Evolutionary conservation across 2,888 invertebrate genomes (phyloP).

Genomic region (Zeuzera pyrina): DNA sequence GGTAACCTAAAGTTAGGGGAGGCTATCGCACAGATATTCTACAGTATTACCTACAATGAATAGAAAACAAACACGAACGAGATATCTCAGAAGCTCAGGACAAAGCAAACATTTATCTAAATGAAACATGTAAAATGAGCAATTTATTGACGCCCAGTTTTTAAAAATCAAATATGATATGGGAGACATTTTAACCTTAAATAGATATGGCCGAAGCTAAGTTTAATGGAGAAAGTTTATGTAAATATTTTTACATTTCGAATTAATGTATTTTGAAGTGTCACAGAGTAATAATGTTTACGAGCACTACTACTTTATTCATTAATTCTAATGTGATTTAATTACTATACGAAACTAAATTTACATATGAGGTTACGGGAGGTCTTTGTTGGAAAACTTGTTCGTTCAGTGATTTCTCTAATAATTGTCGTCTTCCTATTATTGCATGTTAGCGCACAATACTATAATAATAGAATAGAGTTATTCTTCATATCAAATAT

Average conservation of each 20-base stretch:
- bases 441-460: conserved; percentile 63
- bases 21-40: conserved; percentile 32
- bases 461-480: conserved; percentile 42
- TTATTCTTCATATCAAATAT: conserved; percentile 60
- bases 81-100: too few relatives aligned
- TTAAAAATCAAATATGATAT: too few relatives aligned
- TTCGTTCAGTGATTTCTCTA: conserved; percentile 29
- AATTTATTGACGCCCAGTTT: too few relatives aligned
- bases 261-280: conserved; percentile 53
- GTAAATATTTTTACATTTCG: conserved; percentile 64
- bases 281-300: conserved; percentile 49
- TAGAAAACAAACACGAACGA: neutral
- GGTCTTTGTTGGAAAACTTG: conserved; percentile 55
- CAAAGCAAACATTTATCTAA: too few relatives aligned
- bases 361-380: conserved; percentile 23
- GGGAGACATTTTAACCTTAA: too few relatives aligned
- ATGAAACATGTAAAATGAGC: too few relatives aligned
- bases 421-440: conserved; percentile 60
- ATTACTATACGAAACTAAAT: conserved; percentile 35
- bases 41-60: conserved; percentile 60
- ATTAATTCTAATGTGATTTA: conserved; percentile 51
- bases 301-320: conserved; percentile 54
- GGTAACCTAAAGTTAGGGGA: conserved; percentile 11
- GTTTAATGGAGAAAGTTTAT: conserved; percentile 15
- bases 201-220: too few relatives aligned